phyloP scores from a whole-genome alignment of 2,888 invertebrate genomes.

The Myathropa florea region DNA sequence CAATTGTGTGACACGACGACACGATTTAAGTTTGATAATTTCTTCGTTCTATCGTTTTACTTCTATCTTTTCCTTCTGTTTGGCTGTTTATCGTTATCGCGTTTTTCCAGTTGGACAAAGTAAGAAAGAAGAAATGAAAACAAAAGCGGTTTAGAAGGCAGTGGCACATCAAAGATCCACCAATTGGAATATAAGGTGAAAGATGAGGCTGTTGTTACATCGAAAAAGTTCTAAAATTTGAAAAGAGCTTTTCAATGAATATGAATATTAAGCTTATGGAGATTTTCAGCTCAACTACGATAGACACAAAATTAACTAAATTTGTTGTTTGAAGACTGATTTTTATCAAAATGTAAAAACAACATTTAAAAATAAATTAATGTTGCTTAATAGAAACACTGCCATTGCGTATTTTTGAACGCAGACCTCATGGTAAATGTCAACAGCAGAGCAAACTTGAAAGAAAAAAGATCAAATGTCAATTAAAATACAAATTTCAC shows the following conservation, averaged over 20 bases:
- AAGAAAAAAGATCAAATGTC: constrained; percentile 28
- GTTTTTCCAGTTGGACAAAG: constrained; percentile 2
- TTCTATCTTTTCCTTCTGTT: constrained; percentile 45
- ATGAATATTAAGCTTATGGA: too few relatives aligned
- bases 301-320: too few relatives aligned
- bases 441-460: constrained; percentile 12
- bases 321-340: too few relatives aligned
- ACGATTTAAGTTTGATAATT: constrained; percentile 52
- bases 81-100: constrained; percentile 45
- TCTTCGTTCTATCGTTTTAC: constrained; percentile 11
- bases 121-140: constrained; percentile 1
- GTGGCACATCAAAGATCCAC: not conserved
- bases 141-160: constrained; percentile 12
- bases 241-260: too few relatives aligned
- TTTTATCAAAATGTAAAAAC: too few relatives aligned
- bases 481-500: not conserved
- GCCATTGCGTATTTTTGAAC: not conserved
- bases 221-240: not conserved
- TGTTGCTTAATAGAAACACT: not conserved
- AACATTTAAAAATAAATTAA: too few relatives aligned
- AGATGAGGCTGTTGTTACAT: not conserved
- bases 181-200: not conserved
- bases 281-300: too few relatives aligned
- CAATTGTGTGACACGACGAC: constrained; percentile 75
- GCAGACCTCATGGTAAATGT: constrained; percentile 3